Evolutionary conservation across 2,797 vertebrate genomes (phyloP).

Genomic region (Enteromius viviparus): DNA sequence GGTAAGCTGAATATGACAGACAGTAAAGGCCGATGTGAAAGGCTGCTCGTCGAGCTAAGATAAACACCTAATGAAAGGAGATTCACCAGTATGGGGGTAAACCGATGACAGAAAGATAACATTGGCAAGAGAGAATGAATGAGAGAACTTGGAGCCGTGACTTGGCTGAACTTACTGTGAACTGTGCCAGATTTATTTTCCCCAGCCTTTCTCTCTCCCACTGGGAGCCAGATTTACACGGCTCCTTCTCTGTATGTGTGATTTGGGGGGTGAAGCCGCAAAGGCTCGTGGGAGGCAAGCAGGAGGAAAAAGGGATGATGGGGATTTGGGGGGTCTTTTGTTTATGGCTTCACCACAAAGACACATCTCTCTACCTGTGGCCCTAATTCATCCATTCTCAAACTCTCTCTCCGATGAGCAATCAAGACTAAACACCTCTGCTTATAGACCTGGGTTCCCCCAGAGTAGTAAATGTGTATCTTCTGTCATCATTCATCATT

Average conservation of each 20-base stretch:
- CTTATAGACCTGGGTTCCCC: slow-evolving; percentile 28
- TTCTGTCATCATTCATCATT: slow-evolving; percentile 48
- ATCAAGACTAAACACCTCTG: slow-evolving; percentile 27
- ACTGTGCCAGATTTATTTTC: slow-evolving; percentile 62
- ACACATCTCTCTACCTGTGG: slow-evolving; percentile 16
- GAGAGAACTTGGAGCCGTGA: slow-evolving; percentile 68
- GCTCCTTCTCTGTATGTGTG: slow-evolving; percentile 40
- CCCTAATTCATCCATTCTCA: slow-evolving; percentile 38
- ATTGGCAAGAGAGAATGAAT: slow-evolving; percentile 28
- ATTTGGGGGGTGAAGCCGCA: slow-evolving; percentile 26
- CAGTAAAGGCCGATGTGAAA: background rate
- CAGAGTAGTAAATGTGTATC: slow-evolving; percentile 46
- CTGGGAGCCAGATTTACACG: slow-evolving; percentile 59
- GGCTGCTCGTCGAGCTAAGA: background rate
- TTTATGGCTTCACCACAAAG: slow-evolving; percentile 39
- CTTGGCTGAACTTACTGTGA: slow-evolving; percentile 83
- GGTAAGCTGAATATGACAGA: slow-evolving; percentile 8
- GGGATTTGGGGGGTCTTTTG: slow-evolving; percentile 44
- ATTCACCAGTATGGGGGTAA: slow-evolving; percentile 36
- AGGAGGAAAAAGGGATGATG: slow-evolving; percentile 32
- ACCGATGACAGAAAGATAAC: slow-evolving; percentile 34
- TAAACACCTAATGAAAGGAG: slow-evolving; percentile 44
- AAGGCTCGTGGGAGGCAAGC: slow-evolving; percentile 37
- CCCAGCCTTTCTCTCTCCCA: slow-evolving; percentile 53
- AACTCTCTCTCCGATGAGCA: slow-evolving; percentile 47